Percentiles rank a stretch among this genome's conserved stretches.
Conservation (phyloP, 2,113 vertebrate genomes). For the Strix aluco region DNA sequence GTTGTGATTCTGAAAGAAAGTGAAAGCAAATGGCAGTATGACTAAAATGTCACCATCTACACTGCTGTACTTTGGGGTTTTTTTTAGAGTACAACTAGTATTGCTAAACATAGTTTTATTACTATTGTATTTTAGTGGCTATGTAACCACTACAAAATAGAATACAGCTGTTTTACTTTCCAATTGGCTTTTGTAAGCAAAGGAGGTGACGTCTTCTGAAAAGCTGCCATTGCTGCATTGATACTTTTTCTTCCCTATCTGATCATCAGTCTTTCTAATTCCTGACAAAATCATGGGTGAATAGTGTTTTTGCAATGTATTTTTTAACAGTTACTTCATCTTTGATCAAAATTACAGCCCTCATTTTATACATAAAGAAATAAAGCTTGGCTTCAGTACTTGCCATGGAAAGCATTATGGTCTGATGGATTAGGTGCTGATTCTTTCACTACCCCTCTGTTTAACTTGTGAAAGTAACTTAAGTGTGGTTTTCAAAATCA, state of each 20-base stretch:
- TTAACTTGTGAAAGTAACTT: not conserved
- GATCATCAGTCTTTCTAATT: not conserved
- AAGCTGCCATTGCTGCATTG: not conserved
- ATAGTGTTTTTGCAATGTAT: not conserved
- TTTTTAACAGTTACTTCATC: not conserved
- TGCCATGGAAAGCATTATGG: not conserved
- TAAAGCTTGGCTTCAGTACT: not conserved
- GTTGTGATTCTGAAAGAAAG: not conserved
- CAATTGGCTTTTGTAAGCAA: not conserved
- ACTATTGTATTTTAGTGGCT: not conserved
- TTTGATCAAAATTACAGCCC: not conserved
- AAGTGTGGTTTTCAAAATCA: not conserved
- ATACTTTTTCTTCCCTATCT: not conserved
- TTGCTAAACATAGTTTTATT: not conserved
- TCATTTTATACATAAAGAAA: not conserved
- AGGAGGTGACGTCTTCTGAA: not conserved
- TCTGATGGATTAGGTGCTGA: constrained; percentile 25
- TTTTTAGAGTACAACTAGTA: not conserved
- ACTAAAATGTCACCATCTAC: constrained; percentile 15
- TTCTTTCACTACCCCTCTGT: not conserved
- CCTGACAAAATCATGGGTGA: not conserved
- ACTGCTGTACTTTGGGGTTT: not conserved
- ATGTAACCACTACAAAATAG: not conserved
- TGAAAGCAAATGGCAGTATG: not conserved
- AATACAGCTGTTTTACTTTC: not conserved